Base-by-base conservation (phyloP, 1,140 invertebrate genomes). In the Druon quercuslanigerum region DNA sequence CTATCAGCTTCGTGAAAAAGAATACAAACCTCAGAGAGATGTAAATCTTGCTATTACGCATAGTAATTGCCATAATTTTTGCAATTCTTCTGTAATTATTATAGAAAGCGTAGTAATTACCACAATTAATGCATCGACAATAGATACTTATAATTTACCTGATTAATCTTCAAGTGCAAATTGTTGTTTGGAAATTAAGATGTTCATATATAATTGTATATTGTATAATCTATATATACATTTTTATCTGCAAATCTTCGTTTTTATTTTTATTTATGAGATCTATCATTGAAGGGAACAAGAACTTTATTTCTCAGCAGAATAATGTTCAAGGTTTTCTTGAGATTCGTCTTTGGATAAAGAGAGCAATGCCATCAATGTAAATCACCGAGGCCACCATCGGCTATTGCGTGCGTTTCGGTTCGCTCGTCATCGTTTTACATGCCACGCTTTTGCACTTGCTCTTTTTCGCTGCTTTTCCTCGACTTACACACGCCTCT, bases 331-430 rank as follows among this genome's bases (percentile, higher is more conserved):
- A 57, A 57, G 50, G 56, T 50, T 46, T 60, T 66, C 52, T 33
- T 17, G 56, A 66, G 19, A 79, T 77, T 79, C 75, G 77, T 77
- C 71, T 13, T 51, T 20, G 75, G 74, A 75, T 77, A 78, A 80
- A 52, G 66, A 79, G 73, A 70, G 72, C 76, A 76, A 76, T 76
- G 73, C 50, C 70, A 79, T 66, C 54, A 50, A 51, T 56, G 56
- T 66, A 72, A 72, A 78, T 78, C 60, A 50, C 54, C 73, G 51
- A 66, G 60, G 60, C 60, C 60, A 66, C 60, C 60, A 66, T 33
- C 60, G 25, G 60, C 60, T 66, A 66, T 88, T 85, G 86, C 87
- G 86, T 88, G 86, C 84, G 84, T 87, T 78, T 86, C 85, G 84
- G 75, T 87, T 81, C 80, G 83, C 75, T 86, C 86, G 77, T 79